Evolutionary conservation across 2,113 vertebrate species (phyloP).

Genomic region (Phainopepla nitens): DNA sequence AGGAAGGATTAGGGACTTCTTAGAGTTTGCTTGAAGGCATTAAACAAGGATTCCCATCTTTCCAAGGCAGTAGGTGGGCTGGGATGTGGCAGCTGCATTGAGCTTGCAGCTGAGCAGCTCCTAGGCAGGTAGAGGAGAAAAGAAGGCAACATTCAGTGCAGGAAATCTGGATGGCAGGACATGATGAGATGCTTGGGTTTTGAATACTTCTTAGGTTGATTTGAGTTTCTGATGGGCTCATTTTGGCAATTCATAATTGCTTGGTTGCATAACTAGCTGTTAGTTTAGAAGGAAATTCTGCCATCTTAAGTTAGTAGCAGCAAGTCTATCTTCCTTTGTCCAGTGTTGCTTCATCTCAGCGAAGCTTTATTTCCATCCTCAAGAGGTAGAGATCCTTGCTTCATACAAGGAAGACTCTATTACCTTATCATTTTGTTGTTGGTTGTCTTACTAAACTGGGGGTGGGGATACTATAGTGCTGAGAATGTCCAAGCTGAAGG

Average conservation of each 20-base stretch:
- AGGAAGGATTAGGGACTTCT: neutral
- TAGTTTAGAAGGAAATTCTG: neutral
- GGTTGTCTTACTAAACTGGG: neutral
- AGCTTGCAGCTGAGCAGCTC: neutral
- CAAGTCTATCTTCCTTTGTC: neutral
- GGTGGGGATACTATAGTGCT: neutral
- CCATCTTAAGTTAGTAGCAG: neutral
- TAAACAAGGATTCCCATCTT: neutral
- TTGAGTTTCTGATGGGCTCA: neutral
- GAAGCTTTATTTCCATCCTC: neutral
- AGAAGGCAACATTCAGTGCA: neutral
- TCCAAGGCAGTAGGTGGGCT: neutral
- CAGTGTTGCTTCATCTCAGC: neutral
- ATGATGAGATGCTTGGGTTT: neutral
- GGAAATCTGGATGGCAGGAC: neutral
- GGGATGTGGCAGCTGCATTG: neutral
- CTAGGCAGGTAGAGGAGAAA: neutral
- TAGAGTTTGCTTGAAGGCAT: neutral
- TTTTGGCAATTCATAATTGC: neutral
- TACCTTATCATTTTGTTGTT: neutral
- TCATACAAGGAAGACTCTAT: neutral
- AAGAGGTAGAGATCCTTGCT: neutral
- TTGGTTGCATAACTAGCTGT: neutral
- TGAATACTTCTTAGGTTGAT: neutral
- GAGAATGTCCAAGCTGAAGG: neutral